These are phyloP conservation scores for Ochropleura leucogaster DNA, from an alignment of 2,888 invertebrate genomes.

Conservation along the genomic window DNA sequence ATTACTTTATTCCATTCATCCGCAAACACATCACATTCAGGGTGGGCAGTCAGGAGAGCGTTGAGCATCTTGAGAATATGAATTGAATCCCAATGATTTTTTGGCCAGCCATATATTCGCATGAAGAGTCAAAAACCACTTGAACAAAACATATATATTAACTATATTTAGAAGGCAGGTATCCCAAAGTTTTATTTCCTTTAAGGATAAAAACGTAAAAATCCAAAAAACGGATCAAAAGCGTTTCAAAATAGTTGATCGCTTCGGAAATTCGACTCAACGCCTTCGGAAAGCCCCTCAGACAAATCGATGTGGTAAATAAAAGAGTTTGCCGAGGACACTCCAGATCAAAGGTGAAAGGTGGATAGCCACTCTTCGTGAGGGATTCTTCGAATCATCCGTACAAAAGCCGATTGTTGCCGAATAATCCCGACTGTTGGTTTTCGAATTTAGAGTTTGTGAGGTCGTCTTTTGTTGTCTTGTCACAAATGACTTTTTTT, in stretches of 20 bases:
- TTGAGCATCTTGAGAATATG: too few relatives aligned
- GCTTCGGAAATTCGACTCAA: conserved; percentile 47
- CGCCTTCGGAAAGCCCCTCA: conserved; percentile 47
- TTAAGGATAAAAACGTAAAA: not conserved
- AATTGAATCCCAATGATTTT: not conserved
- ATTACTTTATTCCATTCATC: too few relatives aligned
- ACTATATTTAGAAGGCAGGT: not conserved
- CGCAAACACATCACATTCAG: too few relatives aligned
- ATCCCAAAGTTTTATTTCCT: not conserved
- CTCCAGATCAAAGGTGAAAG: conserved; percentile 62
- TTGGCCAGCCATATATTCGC: not conserved
- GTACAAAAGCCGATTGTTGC: conserved; percentile 40
- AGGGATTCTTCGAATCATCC: conserved; percentile 45
- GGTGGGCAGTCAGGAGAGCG: too few relatives aligned
- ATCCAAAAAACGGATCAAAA: conserved; percentile 25
- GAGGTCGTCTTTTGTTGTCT: conserved; percentile 13
- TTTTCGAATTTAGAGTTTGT: conserved; percentile 22
- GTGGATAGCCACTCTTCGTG: conserved; percentile 43
- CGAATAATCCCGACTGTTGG: conserved; percentile 32
- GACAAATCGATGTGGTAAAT: conserved; percentile 67
- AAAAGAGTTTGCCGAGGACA: conserved; percentile 56
- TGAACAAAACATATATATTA: not conserved
- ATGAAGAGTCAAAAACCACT: not conserved
- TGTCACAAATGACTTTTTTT: not conserved
- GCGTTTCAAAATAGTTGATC: conserved; percentile 38